Conservation (phyloP, 2,888 invertebrate genomes). For the Hyposoter dolosus region DNA sequence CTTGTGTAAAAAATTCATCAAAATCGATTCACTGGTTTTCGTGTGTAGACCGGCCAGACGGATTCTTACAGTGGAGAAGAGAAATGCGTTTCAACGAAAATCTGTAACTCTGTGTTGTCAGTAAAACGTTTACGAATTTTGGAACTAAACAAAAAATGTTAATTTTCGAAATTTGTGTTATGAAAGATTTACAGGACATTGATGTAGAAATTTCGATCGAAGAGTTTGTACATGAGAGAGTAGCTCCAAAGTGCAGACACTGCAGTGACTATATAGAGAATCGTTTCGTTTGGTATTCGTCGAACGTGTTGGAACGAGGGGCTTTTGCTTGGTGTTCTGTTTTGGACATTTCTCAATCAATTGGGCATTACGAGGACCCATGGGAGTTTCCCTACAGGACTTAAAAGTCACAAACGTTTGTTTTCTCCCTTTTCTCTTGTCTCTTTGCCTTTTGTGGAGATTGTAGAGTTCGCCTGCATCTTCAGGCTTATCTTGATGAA, state of each 20-base stretch:
- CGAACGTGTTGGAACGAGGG: constrained; percentile 22
- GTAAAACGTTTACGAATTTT: background rate
- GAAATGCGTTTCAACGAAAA: too few species aligned
- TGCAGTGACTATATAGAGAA: background rate
- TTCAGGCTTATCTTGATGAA: constrained; percentile 47
- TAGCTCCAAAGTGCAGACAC: background rate
- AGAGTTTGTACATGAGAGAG: background rate
- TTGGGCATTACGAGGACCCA: constrained; percentile 55
- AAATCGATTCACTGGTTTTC: too few species aligned
- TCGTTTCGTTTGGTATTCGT: constrained; percentile 46
- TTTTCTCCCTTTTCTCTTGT: background rate
- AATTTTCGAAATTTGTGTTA: background rate
- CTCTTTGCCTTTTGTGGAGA: constrained; percentile 10
- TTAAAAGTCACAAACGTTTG: constrained; percentile 25
- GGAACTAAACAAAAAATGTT: background rate
- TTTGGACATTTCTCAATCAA: constrained; percentile 46
- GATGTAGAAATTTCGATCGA: background rate
- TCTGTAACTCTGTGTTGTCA: background rate
- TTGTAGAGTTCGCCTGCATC: constrained; percentile 40
- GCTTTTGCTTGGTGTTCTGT: constrained; percentile 2
- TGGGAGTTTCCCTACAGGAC: constrained; percentile 31
- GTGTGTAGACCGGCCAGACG: too few species aligned
- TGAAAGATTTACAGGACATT: background rate
- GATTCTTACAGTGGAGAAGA: too few species aligned
- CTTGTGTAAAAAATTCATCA: too few species aligned